These are phyloP conservation scores for Micropoecilia bifurca DNA, from an alignment of 2,797 vertebrate genomes.

Conservation along the genomic window DNA sequence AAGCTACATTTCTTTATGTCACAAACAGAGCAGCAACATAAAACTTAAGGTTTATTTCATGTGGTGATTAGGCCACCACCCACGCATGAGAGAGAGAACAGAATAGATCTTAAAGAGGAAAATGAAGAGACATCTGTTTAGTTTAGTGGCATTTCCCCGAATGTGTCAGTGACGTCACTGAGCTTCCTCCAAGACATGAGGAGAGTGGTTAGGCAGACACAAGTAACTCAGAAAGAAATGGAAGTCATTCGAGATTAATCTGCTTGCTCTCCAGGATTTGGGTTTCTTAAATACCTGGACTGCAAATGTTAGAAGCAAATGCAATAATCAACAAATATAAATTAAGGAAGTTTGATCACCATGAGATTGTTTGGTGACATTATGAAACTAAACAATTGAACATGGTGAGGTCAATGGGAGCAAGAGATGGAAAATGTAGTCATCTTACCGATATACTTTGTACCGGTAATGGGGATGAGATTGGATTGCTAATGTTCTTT, in stretches of 20 bases:
- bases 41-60: neutral
- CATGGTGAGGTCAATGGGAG: constrained; percentile 16
- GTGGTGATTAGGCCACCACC: neutral
- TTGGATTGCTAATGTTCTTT: constrained; percentile 26
- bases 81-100: constrained; percentile 21
- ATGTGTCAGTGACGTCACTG: constrained; percentile 64
- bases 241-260: constrained; percentile 9
- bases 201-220: constrained; percentile 51
- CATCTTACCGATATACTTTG: constrained; percentile 42
- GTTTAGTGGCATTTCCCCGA: constrained; percentile 72
- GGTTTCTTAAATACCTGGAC: neutral
- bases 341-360: neutral
- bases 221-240: constrained; percentile 20
- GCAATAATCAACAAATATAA: neutral
- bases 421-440: constrained; percentile 30
- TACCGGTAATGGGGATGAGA: neutral
- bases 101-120: constrained; percentile 17
- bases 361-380: neutral
- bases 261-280: constrained; percentile 5
- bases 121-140: constrained; percentile 43
- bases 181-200: constrained; percentile 64
- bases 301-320: neutral
- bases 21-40: neutral
- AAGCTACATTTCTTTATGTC: neutral
- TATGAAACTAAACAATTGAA: neutral